Percentiles rank a stretch among this genome's conserved stretches.
These are phyloP conservation scores for Ceramica pisi DNA, from an alignment of 2,888 invertebrate genomes.

Conservation along the genomic window DNA sequence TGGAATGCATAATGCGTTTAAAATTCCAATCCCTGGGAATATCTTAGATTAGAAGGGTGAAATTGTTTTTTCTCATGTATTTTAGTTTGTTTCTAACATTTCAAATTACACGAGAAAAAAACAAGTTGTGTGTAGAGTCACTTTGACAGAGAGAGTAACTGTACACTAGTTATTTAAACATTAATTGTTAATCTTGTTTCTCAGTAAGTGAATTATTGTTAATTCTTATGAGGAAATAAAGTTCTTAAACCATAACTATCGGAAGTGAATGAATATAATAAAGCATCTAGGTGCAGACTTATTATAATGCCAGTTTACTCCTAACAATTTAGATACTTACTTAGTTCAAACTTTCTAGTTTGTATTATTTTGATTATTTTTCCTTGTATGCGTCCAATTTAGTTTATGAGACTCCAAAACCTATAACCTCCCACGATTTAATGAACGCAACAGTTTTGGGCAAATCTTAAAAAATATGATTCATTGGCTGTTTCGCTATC, in stretches of 20 bases:
- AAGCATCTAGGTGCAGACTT: not conserved
- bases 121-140: too few relatives aligned
- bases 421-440: slow-evolving; percentile 16
- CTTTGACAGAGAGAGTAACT: too few relatives aligned
- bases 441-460: not conserved
- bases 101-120: too few relatives aligned
- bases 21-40: slow-evolving; percentile 35
- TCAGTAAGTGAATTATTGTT: too few relatives aligned
- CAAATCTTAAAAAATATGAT: slow-evolving; percentile 5
- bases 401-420: slow-evolving; percentile 3
- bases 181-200: too few relatives aligned
- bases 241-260: too few relatives aligned
- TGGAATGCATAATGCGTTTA: slow-evolving; percentile 40
- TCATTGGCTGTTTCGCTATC: slow-evolving; percentile 30
- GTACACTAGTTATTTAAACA: too few relatives aligned
- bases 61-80: not conserved
- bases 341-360: slow-evolving; percentile 8
- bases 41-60: slow-evolving; percentile 17
- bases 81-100: not conserved
- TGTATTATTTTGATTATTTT: slow-evolving; percentile 6
- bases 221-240: too few relatives aligned
- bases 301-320: not conserved
- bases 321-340: not conserved
- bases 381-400: slow-evolving; percentile 26
- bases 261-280: not conserved